Evolutionary conservation across 2,113 vertebrate species (phyloP).

Genomic region (Ochotona princeps): DNA sequence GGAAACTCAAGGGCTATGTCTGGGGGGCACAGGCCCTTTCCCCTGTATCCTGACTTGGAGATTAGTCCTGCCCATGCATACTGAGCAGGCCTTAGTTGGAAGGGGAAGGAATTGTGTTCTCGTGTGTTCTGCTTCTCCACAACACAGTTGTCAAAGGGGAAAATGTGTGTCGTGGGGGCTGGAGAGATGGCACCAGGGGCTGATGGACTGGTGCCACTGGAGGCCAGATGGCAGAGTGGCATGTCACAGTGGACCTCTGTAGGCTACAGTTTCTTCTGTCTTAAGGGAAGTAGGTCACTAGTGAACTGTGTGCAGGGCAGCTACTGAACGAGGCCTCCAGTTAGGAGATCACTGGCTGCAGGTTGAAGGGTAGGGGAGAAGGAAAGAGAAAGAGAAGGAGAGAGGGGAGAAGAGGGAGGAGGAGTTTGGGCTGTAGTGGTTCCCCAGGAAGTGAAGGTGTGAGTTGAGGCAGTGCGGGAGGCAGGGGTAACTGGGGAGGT

Average conservation of each 20-base stretch:
- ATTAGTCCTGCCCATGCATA: background rate
- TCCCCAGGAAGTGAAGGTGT: background rate
- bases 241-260: background rate
- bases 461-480: background rate
- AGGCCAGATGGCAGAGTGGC: background rate
- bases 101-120: background rate
- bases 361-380: background rate
- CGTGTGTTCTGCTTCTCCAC: background rate
- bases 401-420: background rate
- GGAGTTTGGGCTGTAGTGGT: background rate
- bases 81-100: background rate
- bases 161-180: background rate
- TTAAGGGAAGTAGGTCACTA: background rate
- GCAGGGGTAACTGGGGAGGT: background rate
- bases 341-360: background rate
- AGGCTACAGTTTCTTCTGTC: background rate
- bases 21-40: background rate
- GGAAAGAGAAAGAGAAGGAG: accelerated
- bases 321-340: background rate
- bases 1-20: background rate
- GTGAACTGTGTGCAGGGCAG: background rate
- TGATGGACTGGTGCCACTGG: background rate
- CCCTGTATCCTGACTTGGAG: no score
- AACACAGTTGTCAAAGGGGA: background rate
- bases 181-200: background rate